phyloP scores from a whole-genome alignment of 2,888 invertebrate genomes.

The Chorisops tibialis region DNA sequence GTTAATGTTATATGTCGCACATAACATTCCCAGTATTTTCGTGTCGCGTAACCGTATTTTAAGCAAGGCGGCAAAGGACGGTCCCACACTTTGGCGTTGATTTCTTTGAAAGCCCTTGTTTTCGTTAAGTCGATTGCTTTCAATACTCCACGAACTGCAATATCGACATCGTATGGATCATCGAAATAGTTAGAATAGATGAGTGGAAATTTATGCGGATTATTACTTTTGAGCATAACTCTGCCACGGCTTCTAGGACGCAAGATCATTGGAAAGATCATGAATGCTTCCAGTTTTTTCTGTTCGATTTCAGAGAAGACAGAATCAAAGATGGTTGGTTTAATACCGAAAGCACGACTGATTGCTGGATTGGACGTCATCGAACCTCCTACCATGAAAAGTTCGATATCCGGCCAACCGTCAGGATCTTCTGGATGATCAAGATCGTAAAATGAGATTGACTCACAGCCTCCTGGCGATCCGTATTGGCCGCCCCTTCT shows the following conservation, averaged over 20 bases:
- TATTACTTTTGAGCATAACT: slow-evolving; percentile 57
- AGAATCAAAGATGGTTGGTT: slow-evolving; percentile 44
- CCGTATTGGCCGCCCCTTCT: slow-evolving; percentile 46
- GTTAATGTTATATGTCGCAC: slow-evolving; percentile 56
- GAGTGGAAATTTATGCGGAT: slow-evolving; percentile 60
- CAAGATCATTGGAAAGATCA: slow-evolving; percentile 57
- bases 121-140: slow-evolving; percentile 51
- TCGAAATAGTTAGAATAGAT: slow-evolving; percentile 64
- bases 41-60: slow-evolving; percentile 50
- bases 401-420: slow-evolving; percentile 62
- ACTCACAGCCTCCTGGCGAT: slow-evolving; percentile 57
- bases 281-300: slow-evolving; percentile 49
- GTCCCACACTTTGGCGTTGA: slow-evolving; percentile 53
- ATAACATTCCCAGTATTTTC: slow-evolving; percentile 62
- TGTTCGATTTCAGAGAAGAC: slow-evolving; percentile 43
- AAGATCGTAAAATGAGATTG: slow-evolving; percentile 58
- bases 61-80: slow-evolving; percentile 57
- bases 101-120: slow-evolving; percentile 53
- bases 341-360: slow-evolving; percentile 46
- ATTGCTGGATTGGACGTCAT: slow-evolving; percentile 41
- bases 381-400: slow-evolving; percentile 58
- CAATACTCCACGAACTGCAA: slow-evolving; percentile 57
- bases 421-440: slow-evolving; percentile 49
- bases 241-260: slow-evolving; percentile 63
- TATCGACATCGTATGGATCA: slow-evolving; percentile 57